Evolutionary conservation across 2,113 vertebrate species (phyloP).

Genomic region (Muntiacus reevesi): DNA sequence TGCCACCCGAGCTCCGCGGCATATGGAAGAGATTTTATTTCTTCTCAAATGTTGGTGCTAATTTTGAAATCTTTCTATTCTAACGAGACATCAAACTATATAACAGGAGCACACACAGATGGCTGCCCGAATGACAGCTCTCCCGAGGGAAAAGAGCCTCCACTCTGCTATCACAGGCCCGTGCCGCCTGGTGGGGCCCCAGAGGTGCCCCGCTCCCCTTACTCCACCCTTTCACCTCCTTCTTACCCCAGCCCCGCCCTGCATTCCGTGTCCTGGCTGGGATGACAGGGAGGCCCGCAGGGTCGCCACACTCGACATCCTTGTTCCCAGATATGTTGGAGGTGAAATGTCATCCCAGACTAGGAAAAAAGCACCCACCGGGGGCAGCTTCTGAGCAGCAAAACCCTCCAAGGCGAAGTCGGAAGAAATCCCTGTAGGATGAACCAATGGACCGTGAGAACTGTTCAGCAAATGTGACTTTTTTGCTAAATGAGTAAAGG

Average conservation of each 20-base stretch:
- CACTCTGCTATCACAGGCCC: neutral
- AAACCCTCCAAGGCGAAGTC: neutral
- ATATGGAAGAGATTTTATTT: slow-evolving; percentile 47
- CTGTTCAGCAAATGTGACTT: neutral
- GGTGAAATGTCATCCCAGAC: neutral
- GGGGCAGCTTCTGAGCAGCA: neutral
- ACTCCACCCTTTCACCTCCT: neutral
- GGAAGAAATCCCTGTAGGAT: neutral
- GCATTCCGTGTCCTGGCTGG: neutral
- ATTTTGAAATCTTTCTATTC: slow-evolving; percentile 60
- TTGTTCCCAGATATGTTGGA: neutral
- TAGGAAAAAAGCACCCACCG: neutral
- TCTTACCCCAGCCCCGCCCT: neutral
- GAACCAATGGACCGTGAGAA: neutral
- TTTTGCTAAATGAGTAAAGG: neutral
- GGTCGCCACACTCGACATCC: fast-evolving
- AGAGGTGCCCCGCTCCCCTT: neutral
- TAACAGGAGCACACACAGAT: slow-evolving; percentile 31
- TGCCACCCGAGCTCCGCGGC: neutral
- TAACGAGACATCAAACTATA: slow-evolving; percentile 36
- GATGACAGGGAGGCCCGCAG: neutral
- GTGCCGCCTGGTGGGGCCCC: fast-evolving
- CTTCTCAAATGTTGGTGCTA: slow-evolving; percentile 55
- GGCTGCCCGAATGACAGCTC: slow-evolving; percentile 27
- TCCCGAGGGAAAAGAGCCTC: neutral